Evolutionary conservation across 1,140 invertebrate species (phyloP), one percentile per base, ranked within the genome.

Genomic region (Drosophila sp.): DNA sequence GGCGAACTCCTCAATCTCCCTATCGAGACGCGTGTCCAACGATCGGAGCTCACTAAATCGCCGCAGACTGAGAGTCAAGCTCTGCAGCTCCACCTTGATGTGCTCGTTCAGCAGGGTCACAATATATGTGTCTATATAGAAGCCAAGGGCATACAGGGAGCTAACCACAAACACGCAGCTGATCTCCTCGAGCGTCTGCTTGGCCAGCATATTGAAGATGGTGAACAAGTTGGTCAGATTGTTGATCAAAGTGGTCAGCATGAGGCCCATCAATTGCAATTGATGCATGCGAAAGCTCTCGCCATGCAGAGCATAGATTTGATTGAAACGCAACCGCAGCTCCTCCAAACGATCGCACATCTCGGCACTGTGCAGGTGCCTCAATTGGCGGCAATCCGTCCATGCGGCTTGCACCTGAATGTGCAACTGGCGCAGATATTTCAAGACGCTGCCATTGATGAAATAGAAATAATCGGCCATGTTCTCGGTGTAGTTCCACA

Each of bases 401-500:
- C 75, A n/a, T 4, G 77, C 50, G 0, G 44, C 17, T 0, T 2
- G 47, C 50, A 90, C 8, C 30, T 90, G 82, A 1, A 76, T 32
- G 5, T 90, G 72, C 56, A 90, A 35, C 35, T 81, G 80, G 0
- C 77, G 77, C 29, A 74, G 65, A 50, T 90, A 91, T 61, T 84
- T 90, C 1, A 91, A 56, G 3, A 80, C 82, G 4, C 76, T 81
- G 66, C 60, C 44, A 40, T 72, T 90, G 6, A 91, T 81, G 41
- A 76, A 91, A 30, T 84, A 91, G 41, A 89, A 90, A n/a, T 87
- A 91, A 33, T 91, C 82, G 0, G 90, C 90, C 90, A 91, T 91
- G 40, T 89, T 87, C 32, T 91, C 89, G 23, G 89, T 91, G 10
- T 91, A 91, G 57, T 90, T 91, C 89, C 89, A 91, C 41, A 91